Evolutionary conservation across 2,797 vertebrate species (phyloP), one percentile per base, ranked within the genome.

Genomic region (Typhlichthys subterraneus): DNA sequence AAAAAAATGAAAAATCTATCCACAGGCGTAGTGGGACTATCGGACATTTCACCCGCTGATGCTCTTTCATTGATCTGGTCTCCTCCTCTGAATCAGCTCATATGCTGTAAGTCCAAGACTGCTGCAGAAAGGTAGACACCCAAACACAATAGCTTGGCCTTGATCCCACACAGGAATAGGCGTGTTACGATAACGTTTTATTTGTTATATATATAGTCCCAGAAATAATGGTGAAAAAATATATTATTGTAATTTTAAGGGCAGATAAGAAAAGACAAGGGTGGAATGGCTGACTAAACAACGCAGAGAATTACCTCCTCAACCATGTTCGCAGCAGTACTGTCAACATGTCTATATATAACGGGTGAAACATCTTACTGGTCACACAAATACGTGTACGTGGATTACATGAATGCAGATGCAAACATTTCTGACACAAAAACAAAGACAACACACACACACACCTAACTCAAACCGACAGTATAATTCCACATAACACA

Each of bases 11-110:
- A 29, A 42, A 65, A 79, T 78, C 33, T n/a, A 81, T 79, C 57
- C 8, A 47, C 55, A 64, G 12, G 33, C 49, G 23, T 29, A 4
- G 4, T 29, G 23, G 23, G 5, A 54, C 12, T 17, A 47, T 57
- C 13, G 56, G 13, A 23, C 70, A 19, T 57, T 56, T 49, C 54
- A 69, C 14, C 61, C 70, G 61, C 46, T 75, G 53, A 55, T 61
- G 73, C 29, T 3, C 38, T 42, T 42, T 57, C 15, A 87, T 72
- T 70, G 69, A 83, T 76, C 56, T 50, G 54, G 70, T 52, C 45
- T 81, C 53, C 45, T 11, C 49, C 70, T 66, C 71, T 53, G 59
- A 51, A 58, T 65, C 49, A 12, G 42, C 23, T 57, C 48, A 58
- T 2, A 23, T 23, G 23, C 23, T 23, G 33, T 46, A 1, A 46